Evolutionary conservation across 2,888 invertebrate genomes (phyloP), one percentile per base, ranked within the genome.

Genomic region (Nomada ruficornis): DNA sequence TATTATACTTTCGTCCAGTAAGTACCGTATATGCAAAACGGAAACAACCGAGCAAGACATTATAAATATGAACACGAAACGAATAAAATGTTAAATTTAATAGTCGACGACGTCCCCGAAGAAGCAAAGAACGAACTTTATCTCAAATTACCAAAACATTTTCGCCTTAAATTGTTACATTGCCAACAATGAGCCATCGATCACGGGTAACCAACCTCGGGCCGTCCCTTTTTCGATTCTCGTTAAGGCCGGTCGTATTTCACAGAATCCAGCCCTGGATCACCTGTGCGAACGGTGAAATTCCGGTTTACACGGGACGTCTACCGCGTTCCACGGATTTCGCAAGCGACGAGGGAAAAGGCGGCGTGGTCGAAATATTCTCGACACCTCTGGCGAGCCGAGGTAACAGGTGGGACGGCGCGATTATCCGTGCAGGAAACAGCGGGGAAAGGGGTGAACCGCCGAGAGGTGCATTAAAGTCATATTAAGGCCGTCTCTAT

Each of bases 401-500:
- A 69, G 26, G 29, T 20, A 9, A 75, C 47, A 69, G 52, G 60
- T 15, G 42, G 50, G 47, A 59, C n/a, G 62, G 68, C 50, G 54
- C n/a, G 60, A n/a, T 47, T 55, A 44, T 42, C 36, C 50, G 67
- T 2, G 52, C 36, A 52, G 50, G 54, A 59, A 68, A 18, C 26
- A 7, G 26, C 23, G 57, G 26, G 69, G 69, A 26, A 69, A 57
- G 57, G 18, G 57, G 23, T 2, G 42, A 4, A 18, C 44, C 83
- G 81, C 84, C 84, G 69, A 77, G 76, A 82, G 80, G 57, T 71
- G 84, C 85, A 89, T 89, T 89, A 89, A 89, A 89, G 85, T 89
- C 89, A 84, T 87, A 89, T 89, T 89, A 89, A 89, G 89, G 89
- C 85, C 89, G 87, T 76, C 79, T 59, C 80, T 70, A 77, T 85